phyloP scores from a whole-genome alignment of 2,113 vertebrate species.

The Bambusicola thoracicus region DNA sequence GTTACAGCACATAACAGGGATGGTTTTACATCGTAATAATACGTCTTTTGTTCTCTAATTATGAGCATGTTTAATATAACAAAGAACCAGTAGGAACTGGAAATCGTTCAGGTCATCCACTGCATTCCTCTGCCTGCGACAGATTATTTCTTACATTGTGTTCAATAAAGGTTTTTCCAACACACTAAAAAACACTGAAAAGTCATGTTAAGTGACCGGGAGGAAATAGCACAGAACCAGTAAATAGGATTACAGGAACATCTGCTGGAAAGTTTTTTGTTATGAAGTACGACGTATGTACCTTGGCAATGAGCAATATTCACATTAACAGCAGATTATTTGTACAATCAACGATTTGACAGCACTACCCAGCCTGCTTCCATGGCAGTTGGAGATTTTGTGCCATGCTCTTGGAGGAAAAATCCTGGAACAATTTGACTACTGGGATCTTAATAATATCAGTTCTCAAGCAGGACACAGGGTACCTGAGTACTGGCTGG shows the following conservation, averaged over 20 bases:
- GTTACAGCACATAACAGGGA: background rate
- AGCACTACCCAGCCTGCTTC: background rate
- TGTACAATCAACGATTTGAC: background rate
- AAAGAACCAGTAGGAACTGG: background rate
- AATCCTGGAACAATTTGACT: background rate
- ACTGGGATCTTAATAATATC: background rate
- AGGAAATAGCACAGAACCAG: background rate
- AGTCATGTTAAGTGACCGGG: background rate
- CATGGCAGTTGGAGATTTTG: background rate
- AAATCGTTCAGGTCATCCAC: background rate
- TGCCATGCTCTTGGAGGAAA: background rate
- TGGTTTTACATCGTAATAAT: background rate
- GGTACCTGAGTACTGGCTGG: background rate
- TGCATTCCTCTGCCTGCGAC: background rate
- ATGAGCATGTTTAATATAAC: background rate
- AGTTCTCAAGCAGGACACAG: background rate
- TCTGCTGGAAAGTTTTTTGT: conserved; percentile 18
- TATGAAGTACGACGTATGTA: conserved; percentile 9
- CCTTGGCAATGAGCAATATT: background rate
- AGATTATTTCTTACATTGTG: background rate
- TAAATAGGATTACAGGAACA: conserved; percentile 38
- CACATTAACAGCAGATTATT: conserved; percentile 27
- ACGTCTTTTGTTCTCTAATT: conserved; percentile 10
- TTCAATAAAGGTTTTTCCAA: conserved; percentile 14
- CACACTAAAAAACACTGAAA: background rate